Base-by-base conservation (phyloP, 2,113 vertebrate species). In the Ammodytes dubius region DNA sequence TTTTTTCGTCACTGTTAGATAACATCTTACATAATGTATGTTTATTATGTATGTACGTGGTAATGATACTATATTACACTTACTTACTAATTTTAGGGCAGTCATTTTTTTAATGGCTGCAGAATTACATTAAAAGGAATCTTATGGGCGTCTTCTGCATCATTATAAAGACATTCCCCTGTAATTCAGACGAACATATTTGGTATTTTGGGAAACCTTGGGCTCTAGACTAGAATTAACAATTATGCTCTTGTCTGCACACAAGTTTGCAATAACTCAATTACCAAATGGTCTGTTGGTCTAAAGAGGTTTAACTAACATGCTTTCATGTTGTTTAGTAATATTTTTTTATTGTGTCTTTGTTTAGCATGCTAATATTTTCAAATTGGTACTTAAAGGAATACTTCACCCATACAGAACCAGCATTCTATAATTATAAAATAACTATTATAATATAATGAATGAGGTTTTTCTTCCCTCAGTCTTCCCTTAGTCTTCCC, bases 111-210 rank as follows among this genome's bases (percentile, higher is more conserved):
- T 27, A 27, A 49, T 54, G 46, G 46, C 60, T 43, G 66, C 54
- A 72, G 66, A 7, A 0, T 70, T 71, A 45, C 43, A 64, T 79
- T 70, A 57, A 9, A 10, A 37, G 19, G 19, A 57, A n/a, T 63
- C 11, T 52, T 64, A 57, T 39, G 14, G 46, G 61, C 6, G 6
- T 61, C 57, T 61, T 2, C 47, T 53, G 42, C 58, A 52, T 61
- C 57, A 61, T 78, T 45, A 69, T 45, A n/a, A 35, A 10, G 39
- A 70, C 35, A 81, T 74, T 77, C 14, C 69, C 74, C 74, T 74
- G 52, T 86, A 78, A 78, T 77, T 73, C 68, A 68, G 47, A 37
- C 19, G 58, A 54, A 74, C 46, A 43, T 65, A 59, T 65, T 65
- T 60, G n/a, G 70, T 58, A 42, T 78, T 65, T 42, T 59, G 74